A percentile compares a stretch with the other conserved stretches of the same genome.
Evolutionary conservation across 2,888 invertebrate species (phyloP).

Genomic region (Brachyopa scutellaris): DNA sequence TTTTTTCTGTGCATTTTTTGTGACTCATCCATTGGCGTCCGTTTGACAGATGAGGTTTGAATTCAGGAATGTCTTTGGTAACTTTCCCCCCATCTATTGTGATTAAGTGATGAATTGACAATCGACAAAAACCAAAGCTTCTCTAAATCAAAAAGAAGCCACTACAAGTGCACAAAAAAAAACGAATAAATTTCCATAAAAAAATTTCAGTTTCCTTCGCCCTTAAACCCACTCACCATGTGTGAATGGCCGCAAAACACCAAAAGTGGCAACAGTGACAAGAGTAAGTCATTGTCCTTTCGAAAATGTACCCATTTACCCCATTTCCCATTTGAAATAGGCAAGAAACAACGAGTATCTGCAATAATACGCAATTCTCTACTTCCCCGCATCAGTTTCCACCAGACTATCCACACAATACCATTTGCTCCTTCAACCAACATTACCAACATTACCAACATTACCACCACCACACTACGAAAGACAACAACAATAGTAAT

Average conservation of each 20-base stretch:
- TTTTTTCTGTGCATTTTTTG: too few relatives aligned
- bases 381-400: slow-evolving; percentile 4
- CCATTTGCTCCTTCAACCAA: too few relatives aligned
- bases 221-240: slow-evolving; percentile 10
- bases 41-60: too few relatives aligned
- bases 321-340: slow-evolving; percentile 16
- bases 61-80: too few relatives aligned
- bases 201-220: too few relatives aligned
- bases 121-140: too few relatives aligned
- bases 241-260: slow-evolving; percentile 56
- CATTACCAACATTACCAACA: slow-evolving; percentile 5
- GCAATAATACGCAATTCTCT: slow-evolving; percentile 59
- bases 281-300: slow-evolving; percentile 67
- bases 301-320: slow-evolving; percentile 52
- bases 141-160: too few relatives aligned
- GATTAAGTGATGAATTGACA: too few relatives aligned
- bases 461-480: slow-evolving; percentile 7
- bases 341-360: slow-evolving; percentile 26
- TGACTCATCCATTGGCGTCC: too few relatives aligned
- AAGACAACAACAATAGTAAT: slow-evolving; percentile 58
- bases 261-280: slow-evolving; percentile 55
- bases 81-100: too few relatives aligned
- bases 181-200: slow-evolving; percentile 30
- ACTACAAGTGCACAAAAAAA: too few relatives aligned
- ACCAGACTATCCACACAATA: too few relatives aligned